Base-by-base conservation (phyloP, 2,797 vertebrate genomes). In the Coregonus sp. region DNA sequence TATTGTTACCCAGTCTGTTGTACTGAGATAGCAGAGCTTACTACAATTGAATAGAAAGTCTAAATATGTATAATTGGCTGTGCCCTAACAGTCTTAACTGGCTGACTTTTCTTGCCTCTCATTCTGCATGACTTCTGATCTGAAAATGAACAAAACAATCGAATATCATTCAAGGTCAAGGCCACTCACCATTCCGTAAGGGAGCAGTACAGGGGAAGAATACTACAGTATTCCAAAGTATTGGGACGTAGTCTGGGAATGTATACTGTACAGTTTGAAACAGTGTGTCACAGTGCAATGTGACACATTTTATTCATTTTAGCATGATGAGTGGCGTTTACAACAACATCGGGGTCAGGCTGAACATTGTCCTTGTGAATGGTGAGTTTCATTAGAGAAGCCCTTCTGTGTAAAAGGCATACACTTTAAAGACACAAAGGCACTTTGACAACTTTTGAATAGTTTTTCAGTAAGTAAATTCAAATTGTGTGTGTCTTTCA, bases 301-400 rank as follows among this genome's bases (percentile, higher is more conserved):
- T 29, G 29, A 9, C 31, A 29, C 25, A 14, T 66, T 25, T 31
- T 4, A 56, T 50, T 9, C 70, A 76, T 76, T 12, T 50, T 83
- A 95, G 94, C 1, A 61, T 94, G 78, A 94, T 95, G 94, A 95
- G 93, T 80, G 76, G 77, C 0, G 78, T 94, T 79, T 91, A 87
- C 74, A 94, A 95, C 81, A 95, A 95, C 2, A 33, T 95, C 18
- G 94, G 90, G 70, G 87, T 89, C 83, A 94, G 95, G 33, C 82
- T 96, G 81, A 95, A 96, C 65, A 85, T 96, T 0, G 94, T 79
- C 0, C 76, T 94, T 74, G 84, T 95, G 70, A 94, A 95, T 0
- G 94, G 95, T 96, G 87, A 94, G 94, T 87, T 47, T 47, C 40
- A 47, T 47, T 47, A 47, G 7, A 29, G 15, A 29, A n/a, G 15